Base-by-base conservation (phyloP, 2,113 vertebrate genomes). In the Nesogale talazaci region DNA sequence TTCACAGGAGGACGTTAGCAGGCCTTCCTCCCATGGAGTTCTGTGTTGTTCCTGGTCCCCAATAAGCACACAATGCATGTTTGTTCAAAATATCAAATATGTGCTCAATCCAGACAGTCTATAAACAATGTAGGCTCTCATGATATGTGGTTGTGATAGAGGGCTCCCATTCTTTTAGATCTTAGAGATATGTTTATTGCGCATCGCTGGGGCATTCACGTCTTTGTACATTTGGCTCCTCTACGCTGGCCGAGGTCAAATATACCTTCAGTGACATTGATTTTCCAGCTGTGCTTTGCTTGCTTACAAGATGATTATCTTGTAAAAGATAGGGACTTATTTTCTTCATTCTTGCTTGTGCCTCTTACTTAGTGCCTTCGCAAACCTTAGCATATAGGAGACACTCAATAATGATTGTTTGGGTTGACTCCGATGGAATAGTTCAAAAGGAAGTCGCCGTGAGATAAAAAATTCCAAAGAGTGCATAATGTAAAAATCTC, bases 181-280 rank as follows among this genome's bases (percentile, higher is more conserved):
- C 19, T 10, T 27, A 25, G 20, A 74, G 3, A 20, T 16, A 1
- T 0, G 17, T 25, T 40, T 17, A 27, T 14, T 15, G n/a, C 6
- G 15, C 17, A 12, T 63, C 2, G 0, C 4, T 10, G 42, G 36
- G 25, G 31, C 17, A 83, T 34, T 27, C 84, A 31, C 22, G 61
- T 11, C 29, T n/a, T 19, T 16, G 16, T 27, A 7, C 16, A 1
- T 52, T 75, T 38, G 27, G 11, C 67, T 5, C 25, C 19, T 57
- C 72, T n/a, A 1, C 3, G 1, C 52, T 52, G 69, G 22, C 17
- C 6, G 4, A 1, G 1, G 61, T 23, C 69, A 70, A 61, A 12
- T 6, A 19, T 12, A 27, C 1, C 57, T 40, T 29, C 29, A 8
- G 23, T 2, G 27, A 40, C 29, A 14, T 42, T 63, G 20, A 3